A percentile compares a stretch with the other conserved stretches of the same genome.
phyloP scores from a whole-genome alignment of 2,797 vertebrate species.

The Psittacula echo region DNA sequence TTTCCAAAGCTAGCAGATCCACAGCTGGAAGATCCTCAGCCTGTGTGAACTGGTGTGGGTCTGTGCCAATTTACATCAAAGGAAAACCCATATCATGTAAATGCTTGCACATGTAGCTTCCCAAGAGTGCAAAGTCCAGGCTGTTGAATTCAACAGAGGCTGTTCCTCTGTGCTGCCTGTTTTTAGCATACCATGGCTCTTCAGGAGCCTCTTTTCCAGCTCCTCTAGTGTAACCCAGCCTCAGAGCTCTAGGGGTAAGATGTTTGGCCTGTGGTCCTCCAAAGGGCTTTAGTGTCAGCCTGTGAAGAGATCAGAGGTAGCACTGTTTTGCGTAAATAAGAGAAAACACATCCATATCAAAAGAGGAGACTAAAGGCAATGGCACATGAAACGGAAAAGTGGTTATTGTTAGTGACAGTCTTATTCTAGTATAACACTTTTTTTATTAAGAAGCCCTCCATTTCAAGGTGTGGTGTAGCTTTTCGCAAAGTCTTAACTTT shows the following conservation, averaged over 20 bases:
- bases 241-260: neutral
- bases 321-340: neutral
- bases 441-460: neutral
- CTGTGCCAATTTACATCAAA: neutral
- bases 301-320: neutral
- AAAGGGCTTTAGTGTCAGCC: neutral
- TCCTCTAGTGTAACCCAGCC: neutral
- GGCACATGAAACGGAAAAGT: rapidly evolving
- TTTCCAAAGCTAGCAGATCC: neutral
- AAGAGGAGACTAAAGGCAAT: neutral
- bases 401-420: neutral
- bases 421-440: neutral
- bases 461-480: neutral
- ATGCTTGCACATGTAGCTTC: neutral
- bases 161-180: neutral
- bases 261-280: neutral
- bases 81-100: neutral
- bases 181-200: neutral
- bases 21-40: neutral
- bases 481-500: neutral
- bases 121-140: neutral
- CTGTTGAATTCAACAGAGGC: neutral
- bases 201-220: neutral
- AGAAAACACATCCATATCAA: neutral
- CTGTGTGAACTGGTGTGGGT: neutral